These are phyloP conservation scores for Escarpia spicata DNA, from an alignment of 2,888 invertebrate species.

Conservation along the genomic window DNA sequence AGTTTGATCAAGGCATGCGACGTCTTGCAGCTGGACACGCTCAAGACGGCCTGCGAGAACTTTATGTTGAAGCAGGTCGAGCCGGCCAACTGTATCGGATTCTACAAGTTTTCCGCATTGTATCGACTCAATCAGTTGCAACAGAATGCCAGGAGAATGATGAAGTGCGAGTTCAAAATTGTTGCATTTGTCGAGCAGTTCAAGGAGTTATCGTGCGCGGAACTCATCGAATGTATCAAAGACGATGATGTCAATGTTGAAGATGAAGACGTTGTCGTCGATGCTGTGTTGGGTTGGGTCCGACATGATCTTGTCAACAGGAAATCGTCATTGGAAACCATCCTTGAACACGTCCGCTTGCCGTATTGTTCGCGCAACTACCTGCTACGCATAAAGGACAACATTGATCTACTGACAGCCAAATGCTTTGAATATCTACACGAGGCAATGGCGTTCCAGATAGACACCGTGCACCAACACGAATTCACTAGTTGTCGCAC, in stretches of 20 bases:
- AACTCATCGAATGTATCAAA: conserved; percentile 38
- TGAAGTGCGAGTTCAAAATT: conserved; percentile 36
- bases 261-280: conserved; percentile 37
- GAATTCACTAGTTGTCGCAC: conserved; percentile 8
- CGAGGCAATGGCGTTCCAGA: conserved; percentile 33
- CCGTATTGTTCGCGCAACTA: conserved; percentile 35
- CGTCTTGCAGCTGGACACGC: background rate
- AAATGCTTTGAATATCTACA: conserved; percentile 27
- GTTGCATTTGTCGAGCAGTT: conserved; percentile 33
- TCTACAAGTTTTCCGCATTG: conserved; percentile 36
- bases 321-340: conserved; percentile 1
- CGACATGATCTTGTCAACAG: conserved; percentile 25
- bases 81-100: conserved; percentile 38
- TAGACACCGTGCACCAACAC: too few relatives aligned
- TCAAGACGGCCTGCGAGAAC: conserved; percentile 35
- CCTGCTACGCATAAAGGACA: conserved; percentile 33
- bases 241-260: conserved; percentile 33
- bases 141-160: conserved; percentile 26
- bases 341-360: conserved; percentile 32
- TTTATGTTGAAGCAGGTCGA: conserved; percentile 38
- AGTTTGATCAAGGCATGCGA: too few relatives aligned
- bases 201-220: conserved; percentile 30
- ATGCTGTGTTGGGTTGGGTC: conserved; percentile 36
- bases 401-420: conserved; percentile 8
- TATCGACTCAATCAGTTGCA: conserved; percentile 33